Percentiles rank a stretch among this genome's conserved stretches.
phyloP scores from a whole-genome alignment of 2,113 vertebrate species.

The Thermophis baileyi region DNA sequence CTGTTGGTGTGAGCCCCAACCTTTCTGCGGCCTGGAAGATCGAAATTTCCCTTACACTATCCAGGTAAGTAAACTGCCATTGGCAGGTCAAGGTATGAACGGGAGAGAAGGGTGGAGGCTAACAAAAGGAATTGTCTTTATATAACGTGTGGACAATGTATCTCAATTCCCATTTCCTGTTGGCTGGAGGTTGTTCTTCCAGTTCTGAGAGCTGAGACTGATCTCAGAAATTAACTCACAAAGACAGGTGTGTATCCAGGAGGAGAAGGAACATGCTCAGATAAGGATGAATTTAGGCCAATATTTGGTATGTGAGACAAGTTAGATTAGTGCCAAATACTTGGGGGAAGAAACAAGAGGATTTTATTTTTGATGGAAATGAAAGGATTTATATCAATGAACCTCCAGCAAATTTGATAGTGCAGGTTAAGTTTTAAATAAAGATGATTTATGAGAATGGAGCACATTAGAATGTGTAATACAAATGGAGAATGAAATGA shows the following conservation, averaged over 20 bases:
- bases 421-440: neutral
- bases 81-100: neutral
- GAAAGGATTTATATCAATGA: neutral
- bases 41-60: neutral
- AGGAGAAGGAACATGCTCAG: neutral
- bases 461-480: neutral
- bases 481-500: neutral
- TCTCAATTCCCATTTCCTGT: neutral
- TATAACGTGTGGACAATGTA: neutral
- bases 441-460: neutral
- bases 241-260: neutral
- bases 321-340: neutral
- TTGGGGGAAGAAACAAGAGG: neutral
- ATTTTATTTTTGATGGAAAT: neutral
- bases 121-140: neutral
- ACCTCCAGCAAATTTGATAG: neutral
- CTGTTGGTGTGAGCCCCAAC: neutral
- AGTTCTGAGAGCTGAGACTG: neutral
- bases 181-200: neutral
- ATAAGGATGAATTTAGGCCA: neutral
- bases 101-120: neutral
- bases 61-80: neutral
- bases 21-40: neutral
- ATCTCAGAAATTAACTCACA: neutral
- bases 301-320: neutral